Conservation (phyloP, 1,140 invertebrate species). For the Drosophila sp. region DNA sequence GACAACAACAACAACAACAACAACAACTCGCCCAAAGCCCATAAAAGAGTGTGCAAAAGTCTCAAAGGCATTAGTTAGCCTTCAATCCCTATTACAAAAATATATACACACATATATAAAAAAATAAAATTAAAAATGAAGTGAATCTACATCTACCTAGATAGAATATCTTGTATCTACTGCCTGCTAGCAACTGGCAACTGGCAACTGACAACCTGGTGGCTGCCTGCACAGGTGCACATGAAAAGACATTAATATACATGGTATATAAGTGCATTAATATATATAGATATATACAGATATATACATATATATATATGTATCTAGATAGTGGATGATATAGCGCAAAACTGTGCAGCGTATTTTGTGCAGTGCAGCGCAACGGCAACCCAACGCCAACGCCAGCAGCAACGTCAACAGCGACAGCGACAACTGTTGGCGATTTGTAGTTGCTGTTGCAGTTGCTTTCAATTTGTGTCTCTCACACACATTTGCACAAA, state of each 20-base stretch:
- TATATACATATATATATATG: conserved; percentile 26
- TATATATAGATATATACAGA: conserved; percentile 20
- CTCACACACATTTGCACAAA: conserved; percentile 27
- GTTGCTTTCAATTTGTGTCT: conserved; percentile 56
- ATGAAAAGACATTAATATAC: conserved; percentile 55
- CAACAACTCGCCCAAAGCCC: not conserved
- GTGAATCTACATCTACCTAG: conserved; percentile 14
- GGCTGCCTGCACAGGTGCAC: conserved; percentile 53
- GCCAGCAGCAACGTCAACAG: conserved; percentile 5
- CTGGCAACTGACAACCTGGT: conserved; percentile 4
- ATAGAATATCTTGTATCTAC: conserved; percentile 47
- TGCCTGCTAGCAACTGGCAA: conserved; percentile 9
- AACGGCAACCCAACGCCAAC: conserved; percentile 56
- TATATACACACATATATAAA: not conserved
- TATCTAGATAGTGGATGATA: conserved; percentile 2
- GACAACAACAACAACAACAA: not conserved
- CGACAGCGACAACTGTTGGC: conserved; percentile 55
- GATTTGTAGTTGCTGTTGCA: conserved; percentile 67
- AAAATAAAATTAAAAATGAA: not conserved
- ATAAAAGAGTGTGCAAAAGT: conserved; percentile 11
- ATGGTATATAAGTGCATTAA: conserved; percentile 19
- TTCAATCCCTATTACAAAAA: not conserved
- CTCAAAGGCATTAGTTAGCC: conserved; percentile 26
- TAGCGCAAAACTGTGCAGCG: conserved; percentile 20
- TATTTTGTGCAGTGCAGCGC: conserved; percentile 40